Evolutionary conservation across 2,113 vertebrate species (phyloP).

Genomic region (Uria aalge): DNA sequence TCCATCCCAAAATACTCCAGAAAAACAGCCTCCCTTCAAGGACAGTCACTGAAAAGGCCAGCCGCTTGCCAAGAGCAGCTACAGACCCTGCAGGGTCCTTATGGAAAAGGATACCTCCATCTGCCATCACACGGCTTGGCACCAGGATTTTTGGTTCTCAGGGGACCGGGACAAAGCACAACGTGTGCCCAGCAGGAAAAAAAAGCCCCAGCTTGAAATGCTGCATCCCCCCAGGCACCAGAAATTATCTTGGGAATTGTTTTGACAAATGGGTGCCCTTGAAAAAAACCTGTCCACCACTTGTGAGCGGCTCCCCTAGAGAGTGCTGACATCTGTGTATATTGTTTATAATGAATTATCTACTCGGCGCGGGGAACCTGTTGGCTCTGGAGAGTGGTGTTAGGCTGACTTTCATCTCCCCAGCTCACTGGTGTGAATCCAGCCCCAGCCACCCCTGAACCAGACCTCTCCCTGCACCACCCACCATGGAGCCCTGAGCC

Average conservation of each 20-base stretch:
- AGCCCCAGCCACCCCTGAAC: background rate
- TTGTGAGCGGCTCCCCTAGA: background rate
- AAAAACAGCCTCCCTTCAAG: background rate
- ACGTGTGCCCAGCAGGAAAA: rapidly evolving
- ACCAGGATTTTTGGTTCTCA: rapidly evolving
- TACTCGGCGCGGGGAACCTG: background rate
- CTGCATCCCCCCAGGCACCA: rapidly evolving
- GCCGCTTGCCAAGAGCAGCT: background rate
- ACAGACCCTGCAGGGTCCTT: background rate
- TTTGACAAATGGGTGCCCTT: slow-evolving; percentile 9
- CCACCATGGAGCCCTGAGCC: background rate
- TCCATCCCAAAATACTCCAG: background rate
- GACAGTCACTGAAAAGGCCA: background rate
- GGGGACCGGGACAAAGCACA: background rate
- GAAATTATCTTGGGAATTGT: background rate
- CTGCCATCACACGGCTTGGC: rapidly evolving
- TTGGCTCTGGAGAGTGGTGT: background rate
- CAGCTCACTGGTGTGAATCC: background rate
- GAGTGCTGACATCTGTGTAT: background rate
- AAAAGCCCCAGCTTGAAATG: background rate
- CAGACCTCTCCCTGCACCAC: background rate
- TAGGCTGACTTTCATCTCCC: background rate
- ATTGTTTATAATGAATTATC: slow-evolving; percentile 5
- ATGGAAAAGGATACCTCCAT: rapidly evolving
- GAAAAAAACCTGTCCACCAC: background rate